Evolutionary conservation across 2,113 vertebrate genomes (phyloP).

Genomic region (Thryonomys swinderianus): DNA sequence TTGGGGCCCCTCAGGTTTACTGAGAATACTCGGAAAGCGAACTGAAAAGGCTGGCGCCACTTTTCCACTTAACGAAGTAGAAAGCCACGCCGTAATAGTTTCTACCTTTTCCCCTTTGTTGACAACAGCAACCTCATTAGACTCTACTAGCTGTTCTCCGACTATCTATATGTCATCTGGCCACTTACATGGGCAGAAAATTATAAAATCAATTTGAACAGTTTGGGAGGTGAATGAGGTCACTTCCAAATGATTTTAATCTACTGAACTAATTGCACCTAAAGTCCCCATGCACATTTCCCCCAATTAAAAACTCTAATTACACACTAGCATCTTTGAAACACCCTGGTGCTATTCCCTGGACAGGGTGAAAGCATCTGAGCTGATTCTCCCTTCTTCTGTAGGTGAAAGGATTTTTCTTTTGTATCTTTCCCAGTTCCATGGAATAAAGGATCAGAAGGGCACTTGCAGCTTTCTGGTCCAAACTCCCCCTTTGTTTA

Average conservation of each 20-base stretch:
- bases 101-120: background rate
- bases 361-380: background rate
- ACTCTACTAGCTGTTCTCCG: constrained; percentile 10
- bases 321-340: constrained; percentile 58
- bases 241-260: constrained; percentile 71
- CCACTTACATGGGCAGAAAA: constrained; percentile 49
- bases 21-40: background rate
- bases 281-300: constrained; percentile 28
- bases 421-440: background rate
- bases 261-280: constrained; percentile 49
- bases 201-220: constrained; percentile 67
- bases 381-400: background rate
- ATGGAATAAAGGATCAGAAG: background rate
- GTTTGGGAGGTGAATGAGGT: constrained; percentile 56
- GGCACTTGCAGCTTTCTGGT: background rate
- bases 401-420: background rate
- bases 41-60: background rate
- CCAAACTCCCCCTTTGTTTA: background rate
- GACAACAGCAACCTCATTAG: constrained; percentile 54
- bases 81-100: background rate
- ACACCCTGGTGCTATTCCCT: background rate
- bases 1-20: background rate
- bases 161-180: constrained; percentile 8
- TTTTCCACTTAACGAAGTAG: background rate
- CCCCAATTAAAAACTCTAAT: constrained; percentile 67